Evolutionary conservation across 2,888 invertebrate species (phyloP).

Genomic region (Didymodactylos carnosus): DNA sequence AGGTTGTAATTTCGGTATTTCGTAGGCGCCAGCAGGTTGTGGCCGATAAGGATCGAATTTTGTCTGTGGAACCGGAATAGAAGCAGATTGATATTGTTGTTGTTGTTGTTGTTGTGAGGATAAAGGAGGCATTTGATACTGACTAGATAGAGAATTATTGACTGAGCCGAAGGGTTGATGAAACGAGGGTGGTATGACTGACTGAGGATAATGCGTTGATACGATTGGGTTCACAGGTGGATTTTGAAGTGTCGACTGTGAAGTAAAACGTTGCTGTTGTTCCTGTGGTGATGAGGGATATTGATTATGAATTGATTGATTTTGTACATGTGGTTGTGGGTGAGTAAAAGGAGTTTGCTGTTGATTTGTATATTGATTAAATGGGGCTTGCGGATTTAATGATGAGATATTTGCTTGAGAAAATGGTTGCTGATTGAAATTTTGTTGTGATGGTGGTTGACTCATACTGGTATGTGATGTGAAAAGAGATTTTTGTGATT

Average conservation of each 20-base stretch:
- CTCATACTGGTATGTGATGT: no score
- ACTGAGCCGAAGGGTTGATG: not conserved
- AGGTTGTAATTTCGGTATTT: not conserved
- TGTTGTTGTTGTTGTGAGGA: not conserved
- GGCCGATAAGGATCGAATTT: not conserved
- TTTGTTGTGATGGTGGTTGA: slow-evolving; percentile 12
- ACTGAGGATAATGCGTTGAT: no score
- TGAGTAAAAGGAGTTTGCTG: no score
- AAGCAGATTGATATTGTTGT: not conserved
- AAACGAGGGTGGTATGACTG: slow-evolving; percentile 1
- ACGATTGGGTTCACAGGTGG: not conserved
- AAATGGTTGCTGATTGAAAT: no score
- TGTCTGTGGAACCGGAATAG: not conserved
- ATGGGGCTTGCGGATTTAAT: no score
- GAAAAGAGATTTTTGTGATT: no score
- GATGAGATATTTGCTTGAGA: no score
- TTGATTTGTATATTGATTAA: no score
- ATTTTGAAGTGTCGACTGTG: slow-evolving; percentile 5
- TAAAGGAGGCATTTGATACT: no score
- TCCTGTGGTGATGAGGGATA: not conserved
- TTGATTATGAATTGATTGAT: slow-evolving; percentile 1
- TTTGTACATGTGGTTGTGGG: not conserved
- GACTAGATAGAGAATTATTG: no score
- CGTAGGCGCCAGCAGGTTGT: not conserved
- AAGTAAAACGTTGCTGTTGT: slow-evolving; percentile 5